Base-by-base conservation (phyloP, 2,888 invertebrate species). In the Drosophila cognata region DNA sequence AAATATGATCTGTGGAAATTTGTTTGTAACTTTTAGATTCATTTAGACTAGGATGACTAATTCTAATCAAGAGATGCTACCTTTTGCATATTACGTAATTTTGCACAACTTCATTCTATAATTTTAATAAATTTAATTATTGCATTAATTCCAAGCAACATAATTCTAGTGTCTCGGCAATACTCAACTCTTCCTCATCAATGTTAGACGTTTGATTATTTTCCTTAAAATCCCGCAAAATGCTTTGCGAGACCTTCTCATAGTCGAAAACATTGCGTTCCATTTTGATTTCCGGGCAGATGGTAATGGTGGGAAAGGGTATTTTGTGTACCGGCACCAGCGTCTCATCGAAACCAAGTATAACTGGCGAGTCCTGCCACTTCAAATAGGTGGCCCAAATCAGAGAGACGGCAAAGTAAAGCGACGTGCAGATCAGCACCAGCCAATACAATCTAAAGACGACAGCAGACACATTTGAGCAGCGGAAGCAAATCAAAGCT, bases 231-330 rank as follows among this genome's bases (percentile, higher is more conserved):
- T 81, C 82, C 0, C 81, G 59, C 84, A 81, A 85, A 29, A 93
- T 83, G 43, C 71, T 56, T 0, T 71, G 69, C 0, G 90, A 91
- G 4, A 92, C 55, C 28, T 88, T 91, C 0, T 81, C 71, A 69
- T 92, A 93, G 59, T 92, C 88, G 33, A 92, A 93, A 4, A 76
- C 57, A 13, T 88, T 77, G 4, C 85, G 80, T 46, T 92, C 92
- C 88, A 91, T 92, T 88, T 92, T 92, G 8, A 92, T 92, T 77
- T 93, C 92, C 4, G 92, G 92, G n/a, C 93, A 92, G 25, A 92
- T 90, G 29, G 92, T 92, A 4, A 92, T 88, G 0, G 92, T 93
- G 16, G 92, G 92, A 80, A 92, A 92, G 13, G 92, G 92, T 66
- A 92, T 91, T 69, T 88, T 90, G 58, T 91, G 87, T 28, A 93